Conservation (phyloP, 2,113 vertebrate species). For the Pheucticus melanocephalus region DNA sequence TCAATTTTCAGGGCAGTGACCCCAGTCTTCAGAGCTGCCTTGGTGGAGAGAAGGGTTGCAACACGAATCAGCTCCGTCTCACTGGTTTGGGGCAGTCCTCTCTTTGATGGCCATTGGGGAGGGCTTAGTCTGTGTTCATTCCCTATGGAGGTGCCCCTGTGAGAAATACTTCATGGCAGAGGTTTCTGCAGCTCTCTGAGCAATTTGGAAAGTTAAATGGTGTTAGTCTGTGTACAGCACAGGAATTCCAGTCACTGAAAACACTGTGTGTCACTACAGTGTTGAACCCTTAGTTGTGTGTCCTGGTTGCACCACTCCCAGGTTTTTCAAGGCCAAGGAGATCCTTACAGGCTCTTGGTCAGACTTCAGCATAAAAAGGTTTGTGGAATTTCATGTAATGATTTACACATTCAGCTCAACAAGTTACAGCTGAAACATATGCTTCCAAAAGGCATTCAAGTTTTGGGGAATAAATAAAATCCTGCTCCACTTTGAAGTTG, state of each 20-base stretch:
- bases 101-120: background rate
- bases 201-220: background rate
- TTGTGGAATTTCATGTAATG: background rate
- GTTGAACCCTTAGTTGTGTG: background rate
- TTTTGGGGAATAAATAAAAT: background rate
- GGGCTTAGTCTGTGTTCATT: background rate
- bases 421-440: background rate
- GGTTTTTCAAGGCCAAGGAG: background rate
- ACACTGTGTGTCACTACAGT: background rate
- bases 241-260: background rate
- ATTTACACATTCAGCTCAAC: background rate
- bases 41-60: background rate
- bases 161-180: background rate
- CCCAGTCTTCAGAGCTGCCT: background rate
- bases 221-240: background rate
- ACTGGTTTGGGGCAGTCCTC: background rate
- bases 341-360: fast-evolving
- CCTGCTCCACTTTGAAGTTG: background rate
- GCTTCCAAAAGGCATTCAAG: background rate
- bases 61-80: background rate
- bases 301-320: background rate
- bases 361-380: background rate
- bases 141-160: background rate
- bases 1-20: background rate
- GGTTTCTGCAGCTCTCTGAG: background rate